These are phyloP conservation scores for Platysteira castanea DNA, from an alignment of 2,113 vertebrate species.

Conservation along the genomic window DNA sequence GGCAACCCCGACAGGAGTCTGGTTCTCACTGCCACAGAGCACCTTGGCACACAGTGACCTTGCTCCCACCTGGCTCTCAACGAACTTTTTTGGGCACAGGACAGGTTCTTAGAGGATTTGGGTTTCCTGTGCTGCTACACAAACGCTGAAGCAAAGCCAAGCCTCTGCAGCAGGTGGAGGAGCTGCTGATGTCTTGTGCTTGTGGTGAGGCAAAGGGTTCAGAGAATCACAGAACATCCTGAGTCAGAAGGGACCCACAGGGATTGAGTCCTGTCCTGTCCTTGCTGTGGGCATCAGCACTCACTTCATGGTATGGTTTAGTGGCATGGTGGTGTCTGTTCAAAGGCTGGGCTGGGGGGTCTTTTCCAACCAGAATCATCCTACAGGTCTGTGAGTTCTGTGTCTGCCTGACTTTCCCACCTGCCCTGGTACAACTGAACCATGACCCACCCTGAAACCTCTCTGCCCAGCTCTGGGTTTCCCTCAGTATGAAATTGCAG, in stretches of 20 bases:
- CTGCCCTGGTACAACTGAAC: not conserved
- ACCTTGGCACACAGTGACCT: not conserved
- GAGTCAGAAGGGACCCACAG: too few relatives aligned
- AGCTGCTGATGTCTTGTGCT: not conserved
- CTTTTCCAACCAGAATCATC: not conserved
- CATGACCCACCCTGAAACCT: not conserved
- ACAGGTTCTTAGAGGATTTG: not conserved
- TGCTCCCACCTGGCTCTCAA: not conserved
- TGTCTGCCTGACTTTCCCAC: not conserved
- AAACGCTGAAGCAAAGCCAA: not conserved
- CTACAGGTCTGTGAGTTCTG: accelerated
- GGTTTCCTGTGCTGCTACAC: not conserved
- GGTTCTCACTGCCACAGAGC: not conserved
- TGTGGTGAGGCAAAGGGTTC: not conserved
- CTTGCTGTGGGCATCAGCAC: too few relatives aligned
- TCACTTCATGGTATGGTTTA: too few relatives aligned
- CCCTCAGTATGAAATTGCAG: not conserved
- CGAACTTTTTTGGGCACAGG: not conserved
- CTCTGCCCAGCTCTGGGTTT: not conserved
- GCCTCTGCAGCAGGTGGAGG: not conserved
- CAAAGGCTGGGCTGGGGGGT: not conserved
- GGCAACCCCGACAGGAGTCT: not conserved
- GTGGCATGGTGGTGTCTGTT: not conserved
- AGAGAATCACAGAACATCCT: not conserved
- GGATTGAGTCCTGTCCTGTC: too few relatives aligned